Evolutionary conservation across 2,888 invertebrate species (phyloP).

Genomic region (Thymelicus lineola): DNA sequence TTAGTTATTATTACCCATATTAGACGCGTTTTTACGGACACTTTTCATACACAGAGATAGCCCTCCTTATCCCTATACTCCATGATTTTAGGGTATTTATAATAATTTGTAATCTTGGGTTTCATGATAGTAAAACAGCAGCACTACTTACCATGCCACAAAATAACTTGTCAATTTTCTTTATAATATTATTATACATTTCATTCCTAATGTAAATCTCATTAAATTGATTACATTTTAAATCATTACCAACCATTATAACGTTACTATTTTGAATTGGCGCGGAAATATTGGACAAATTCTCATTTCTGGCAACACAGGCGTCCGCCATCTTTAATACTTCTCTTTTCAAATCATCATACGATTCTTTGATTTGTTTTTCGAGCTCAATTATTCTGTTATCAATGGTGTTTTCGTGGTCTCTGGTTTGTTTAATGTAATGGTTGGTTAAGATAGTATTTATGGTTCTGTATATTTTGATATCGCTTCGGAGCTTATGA

Average conservation of each 20-base stretch:
- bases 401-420: conserved; percentile 69
- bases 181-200: conserved; percentile 75
- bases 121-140: neutral
- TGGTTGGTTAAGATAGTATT: conserved; percentile 79
- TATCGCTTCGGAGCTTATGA: conserved; percentile 74
- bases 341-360: conserved; percentile 66
- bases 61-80: no score
- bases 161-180: conserved; percentile 76
- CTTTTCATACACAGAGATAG: no score
- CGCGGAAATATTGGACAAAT: conserved; percentile 51
- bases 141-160: conserved; percentile 74
- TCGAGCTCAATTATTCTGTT: conserved; percentile 70
- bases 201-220: conserved; percentile 68
- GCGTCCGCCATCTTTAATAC: conserved; percentile 59
- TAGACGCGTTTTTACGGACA: no score
- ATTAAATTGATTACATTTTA: conserved; percentile 64
- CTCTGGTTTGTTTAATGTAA: conserved; percentile 72
- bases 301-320: conserved; percentile 59
- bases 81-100: no score
- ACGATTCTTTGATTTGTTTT: conserved; percentile 66
- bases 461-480: conserved; percentile 77
- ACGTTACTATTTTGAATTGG: conserved; percentile 71
- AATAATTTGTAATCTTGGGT: no score
- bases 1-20: no score
- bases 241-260: conserved; percentile 66